phyloP scores from a whole-genome alignment of 2,113 vertebrate genomes.

The Hepsetus odoe region DNA sequence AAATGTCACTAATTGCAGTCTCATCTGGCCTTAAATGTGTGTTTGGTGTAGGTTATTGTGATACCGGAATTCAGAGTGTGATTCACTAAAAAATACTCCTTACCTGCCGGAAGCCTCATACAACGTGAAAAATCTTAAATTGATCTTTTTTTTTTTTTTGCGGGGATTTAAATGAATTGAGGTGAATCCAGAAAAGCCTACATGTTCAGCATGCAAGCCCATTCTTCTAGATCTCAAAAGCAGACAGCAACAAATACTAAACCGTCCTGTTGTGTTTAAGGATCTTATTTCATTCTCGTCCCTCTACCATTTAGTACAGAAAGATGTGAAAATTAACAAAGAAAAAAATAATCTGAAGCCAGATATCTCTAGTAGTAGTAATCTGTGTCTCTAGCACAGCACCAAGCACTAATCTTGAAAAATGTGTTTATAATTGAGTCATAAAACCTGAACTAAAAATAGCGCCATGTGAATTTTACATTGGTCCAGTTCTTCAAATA shows the following conservation, averaged over 20 bases:
- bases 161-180: not conserved
- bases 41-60: too few relatives aligned
- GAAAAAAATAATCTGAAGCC: too few relatives aligned
- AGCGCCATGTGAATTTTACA: not conserved
- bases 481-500: not conserved
- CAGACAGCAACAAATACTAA: not conserved
- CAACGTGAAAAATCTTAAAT: not conserved
- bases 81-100: too few relatives aligned
- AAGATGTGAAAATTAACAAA: not conserved
- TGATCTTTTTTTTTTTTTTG: too few relatives aligned
- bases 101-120: not conserved
- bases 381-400: not conserved
- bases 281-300: not conserved
- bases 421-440: not conserved
- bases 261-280: not conserved
- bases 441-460: not conserved
- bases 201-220: not conserved
- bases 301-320: not conserved
- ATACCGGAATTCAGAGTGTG: too few relatives aligned
- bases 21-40: not conserved
- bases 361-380: not conserved
- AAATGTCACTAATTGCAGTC: not conserved
- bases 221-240: not conserved
- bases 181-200: not conserved
- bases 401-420: not conserved